Base-by-base conservation (phyloP, 2,113 vertebrate genomes). In the Pedionomus torquatus region DNA sequence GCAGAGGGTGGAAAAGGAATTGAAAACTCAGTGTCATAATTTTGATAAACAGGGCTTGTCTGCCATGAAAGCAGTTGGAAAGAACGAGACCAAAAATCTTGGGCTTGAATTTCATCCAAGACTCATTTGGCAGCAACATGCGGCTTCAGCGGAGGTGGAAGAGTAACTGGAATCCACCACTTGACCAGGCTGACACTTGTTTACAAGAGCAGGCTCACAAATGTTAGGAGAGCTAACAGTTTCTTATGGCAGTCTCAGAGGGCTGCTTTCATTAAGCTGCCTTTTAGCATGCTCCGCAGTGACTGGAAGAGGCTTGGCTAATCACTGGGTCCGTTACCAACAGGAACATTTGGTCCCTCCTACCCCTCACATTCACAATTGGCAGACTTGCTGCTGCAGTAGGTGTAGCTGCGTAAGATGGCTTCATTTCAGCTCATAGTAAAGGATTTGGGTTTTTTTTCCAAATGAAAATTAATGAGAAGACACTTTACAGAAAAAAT, bases 1-100 rank as follows among this genome's bases (percentile, higher is more conserved):
- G 54, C 31, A 84, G 61, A 64, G 17, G 31, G 57, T 65, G 61
- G 48, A 84, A 92, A 54, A 72, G 23, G 64, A 89, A 78, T 60
- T 78, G 55, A 92, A 96, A 88, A 95, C 17, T 33, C 37, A 68
- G 4, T 37, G 55, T 92, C 86, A 93, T 76, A 79, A 71, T 87
- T 94, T 61, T 61, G 55, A 92, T 84, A 87, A 70, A 94, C 33
- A 87, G 24, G 48, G 48, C 10, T 81, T 46, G n/a, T 78, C 68
- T 93, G 65, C 80, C 49, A 21, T 68, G 33, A 60, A 64, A 85
- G 69, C 76, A 89, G 26, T 55, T 88, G 58, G 75, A 90, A 90
- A 88, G 48, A 69, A 51, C 0, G 0, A 76, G n/a, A 68, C 37
- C 69, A 82, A 93, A 94, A 89, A 57, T 49, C 80, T 43, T 33